Conservation (phyloP, 2,113 vertebrate species). For the Larimichthys crocea region DNA sequence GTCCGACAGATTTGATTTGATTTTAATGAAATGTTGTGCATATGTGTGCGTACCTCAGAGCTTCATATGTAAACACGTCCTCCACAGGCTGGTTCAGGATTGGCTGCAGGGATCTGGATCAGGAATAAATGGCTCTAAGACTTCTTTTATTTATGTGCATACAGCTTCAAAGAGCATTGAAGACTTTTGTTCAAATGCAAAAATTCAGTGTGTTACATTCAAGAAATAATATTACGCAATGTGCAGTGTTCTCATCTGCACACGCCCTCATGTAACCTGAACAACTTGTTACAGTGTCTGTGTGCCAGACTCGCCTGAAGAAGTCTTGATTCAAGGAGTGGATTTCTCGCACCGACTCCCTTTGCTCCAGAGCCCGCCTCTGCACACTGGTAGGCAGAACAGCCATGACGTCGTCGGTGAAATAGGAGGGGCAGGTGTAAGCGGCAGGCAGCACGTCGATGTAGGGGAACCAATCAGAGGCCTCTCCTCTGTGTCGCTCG, state of each 20-base stretch:
- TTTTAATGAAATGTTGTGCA: background rate
- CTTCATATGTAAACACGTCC: constrained; percentile 85
- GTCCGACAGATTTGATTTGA: too few species aligned
- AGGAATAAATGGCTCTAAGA: background rate
- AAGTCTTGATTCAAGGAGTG: constrained; percentile 82
- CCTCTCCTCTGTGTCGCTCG: constrained; percentile 85
- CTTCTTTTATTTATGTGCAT: background rate
- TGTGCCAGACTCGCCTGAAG: constrained; percentile 72
- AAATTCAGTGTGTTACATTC: background rate
- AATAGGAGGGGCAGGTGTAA: constrained; percentile 89
- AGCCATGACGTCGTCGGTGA: constrained; percentile 74
- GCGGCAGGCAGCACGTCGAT: constrained; percentile 87
- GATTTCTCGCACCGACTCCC: constrained; percentile 76
- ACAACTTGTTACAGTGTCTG: constrained; percentile 7
- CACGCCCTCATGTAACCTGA: constrained; percentile 46
- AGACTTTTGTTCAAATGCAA: background rate
- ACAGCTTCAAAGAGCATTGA: background rate
- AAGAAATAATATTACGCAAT: background rate
- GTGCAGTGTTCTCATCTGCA: background rate
- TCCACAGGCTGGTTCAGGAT: constrained; percentile 82
- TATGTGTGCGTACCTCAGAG: constrained; percentile 76
- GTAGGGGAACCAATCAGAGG: constrained; percentile 91
- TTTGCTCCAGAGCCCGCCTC: constrained; percentile 85
- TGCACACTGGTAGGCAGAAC: constrained; percentile 84
- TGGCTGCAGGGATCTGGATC: constrained; percentile 86